A percentile compares a stretch with the other conserved stretches of the same genome.
Conservation (phyloP, 2,888 invertebrate species). For the Tortricodes alternella region DNA sequence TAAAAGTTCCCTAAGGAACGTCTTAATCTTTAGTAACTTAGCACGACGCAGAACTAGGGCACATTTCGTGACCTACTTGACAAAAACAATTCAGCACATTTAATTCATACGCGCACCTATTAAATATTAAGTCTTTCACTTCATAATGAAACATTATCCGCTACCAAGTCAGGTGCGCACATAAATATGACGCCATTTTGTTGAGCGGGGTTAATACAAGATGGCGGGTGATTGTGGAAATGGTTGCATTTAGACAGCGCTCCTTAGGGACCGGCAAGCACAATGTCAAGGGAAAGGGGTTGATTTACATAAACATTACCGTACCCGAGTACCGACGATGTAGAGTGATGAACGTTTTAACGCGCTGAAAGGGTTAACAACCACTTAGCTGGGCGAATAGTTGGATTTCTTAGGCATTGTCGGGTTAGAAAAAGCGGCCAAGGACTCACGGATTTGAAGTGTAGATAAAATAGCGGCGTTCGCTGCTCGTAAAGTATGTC, state of each 20-base stretch:
- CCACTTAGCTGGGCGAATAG: constrained; percentile 22
- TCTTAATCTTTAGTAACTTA: too few relatives aligned
- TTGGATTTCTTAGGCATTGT: constrained; percentile 4
- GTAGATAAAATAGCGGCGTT: background rate
- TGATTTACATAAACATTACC: constrained; percentile 32
- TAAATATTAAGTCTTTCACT: constrained; percentile 10
- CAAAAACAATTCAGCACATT: background rate
- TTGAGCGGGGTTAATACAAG: constrained; percentile 30
- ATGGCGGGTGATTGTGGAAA: constrained; percentile 28
- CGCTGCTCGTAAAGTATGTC: too few relatives aligned
- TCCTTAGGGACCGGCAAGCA: constrained; percentile 13
- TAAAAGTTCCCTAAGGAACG: too few relatives aligned
- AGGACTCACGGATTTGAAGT: background rate
- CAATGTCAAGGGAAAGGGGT: constrained; percentile 28
- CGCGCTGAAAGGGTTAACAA: constrained; percentile 29
- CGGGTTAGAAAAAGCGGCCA: background rate
- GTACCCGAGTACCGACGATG: constrained; percentile 21
- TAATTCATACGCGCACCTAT: background rate
- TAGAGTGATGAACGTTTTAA: constrained; percentile 28
- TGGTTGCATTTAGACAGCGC: constrained; percentile 23
- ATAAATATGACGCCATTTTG: constrained; percentile 31
- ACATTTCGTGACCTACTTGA: too few relatives aligned
- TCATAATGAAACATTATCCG: constrained; percentile 23
- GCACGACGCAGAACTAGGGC: too few relatives aligned
- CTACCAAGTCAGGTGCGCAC: constrained; percentile 23